phyloP scores from a whole-genome alignment of 2,797 vertebrate genomes.

The Psittacula echo region DNA sequence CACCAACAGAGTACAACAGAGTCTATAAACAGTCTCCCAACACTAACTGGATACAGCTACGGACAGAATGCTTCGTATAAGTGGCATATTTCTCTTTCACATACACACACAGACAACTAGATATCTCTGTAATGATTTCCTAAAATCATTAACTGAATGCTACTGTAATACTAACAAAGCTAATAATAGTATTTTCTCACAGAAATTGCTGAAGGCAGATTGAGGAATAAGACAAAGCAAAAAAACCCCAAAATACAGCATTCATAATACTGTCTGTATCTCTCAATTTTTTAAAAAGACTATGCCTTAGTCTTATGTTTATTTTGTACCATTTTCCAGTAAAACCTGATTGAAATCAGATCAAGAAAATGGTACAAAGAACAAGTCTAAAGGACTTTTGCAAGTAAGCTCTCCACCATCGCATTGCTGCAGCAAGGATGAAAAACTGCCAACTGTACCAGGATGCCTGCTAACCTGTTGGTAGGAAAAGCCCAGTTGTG shows the following conservation, averaged over 20 bases:
- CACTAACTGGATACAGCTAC: slow-evolving; percentile 43
- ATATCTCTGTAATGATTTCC: neutral
- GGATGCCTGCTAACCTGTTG: neutral
- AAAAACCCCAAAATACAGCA: neutral
- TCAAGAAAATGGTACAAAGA: neutral
- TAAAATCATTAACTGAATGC: slow-evolving; percentile 14
- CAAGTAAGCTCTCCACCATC: neutral
- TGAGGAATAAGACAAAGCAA: neutral
- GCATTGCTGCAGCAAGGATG: neutral
- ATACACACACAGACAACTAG: neutral
- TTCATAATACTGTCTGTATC: neutral
- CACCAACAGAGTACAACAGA: slow-evolving; percentile 20
- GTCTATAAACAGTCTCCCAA: slow-evolving; percentile 60
- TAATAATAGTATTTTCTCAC: neutral
- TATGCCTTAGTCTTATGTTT: neutral
- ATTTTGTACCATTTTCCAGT: neutral
- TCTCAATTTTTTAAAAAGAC: neutral
- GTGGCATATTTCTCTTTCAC: slow-evolving; percentile 39
- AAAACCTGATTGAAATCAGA: neutral
- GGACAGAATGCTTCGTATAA: slow-evolving; percentile 22
- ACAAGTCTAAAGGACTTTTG: neutral
- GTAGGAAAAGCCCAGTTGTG: neutral
- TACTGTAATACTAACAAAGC: neutral
- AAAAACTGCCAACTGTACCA: neutral
- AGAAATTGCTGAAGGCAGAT: slow-evolving; percentile 11